Percentiles rank a stretch among this genome's conserved stretches.
Evolutionary conservation across 2,888 invertebrate genomes (phyloP).

Genomic region (Catocala sponsa): DNA sequence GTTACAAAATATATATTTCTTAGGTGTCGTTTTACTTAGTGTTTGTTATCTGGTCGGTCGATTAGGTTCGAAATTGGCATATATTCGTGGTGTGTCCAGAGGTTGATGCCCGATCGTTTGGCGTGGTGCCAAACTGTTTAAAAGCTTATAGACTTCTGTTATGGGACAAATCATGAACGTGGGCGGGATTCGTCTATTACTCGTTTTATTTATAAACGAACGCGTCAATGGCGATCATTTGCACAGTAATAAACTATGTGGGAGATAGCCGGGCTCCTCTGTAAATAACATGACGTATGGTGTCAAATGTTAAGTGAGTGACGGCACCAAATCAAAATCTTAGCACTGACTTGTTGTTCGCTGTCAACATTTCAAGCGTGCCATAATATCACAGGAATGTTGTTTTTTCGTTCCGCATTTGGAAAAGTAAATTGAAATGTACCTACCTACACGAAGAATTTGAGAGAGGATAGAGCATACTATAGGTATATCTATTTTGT

Average conservation of each 20-base stretch:
- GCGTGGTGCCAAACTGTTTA: conserved; percentile 74
- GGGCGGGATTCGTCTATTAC: conserved; percentile 27
- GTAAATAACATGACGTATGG: conserved; percentile 11
- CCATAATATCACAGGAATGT: too few species aligned
- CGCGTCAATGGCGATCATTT: conserved; percentile 24
- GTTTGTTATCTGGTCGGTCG: conserved; percentile 50
- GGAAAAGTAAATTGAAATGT: too few species aligned
- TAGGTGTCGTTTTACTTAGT: conserved; percentile 51
- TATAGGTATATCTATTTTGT: too few species aligned
- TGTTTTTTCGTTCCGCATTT: too few species aligned
- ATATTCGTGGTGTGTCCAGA: conserved; percentile 59
- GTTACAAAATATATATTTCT: conserved; percentile 45
- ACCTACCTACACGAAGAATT: too few species aligned
- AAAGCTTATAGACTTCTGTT: conserved; percentile 65
- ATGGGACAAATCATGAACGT: conserved; percentile 48
- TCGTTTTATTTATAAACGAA: conserved; percentile 27
- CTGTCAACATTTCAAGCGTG: too few species aligned
- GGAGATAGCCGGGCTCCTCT: conserved; percentile 5
- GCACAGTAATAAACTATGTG: conserved; percentile 9
- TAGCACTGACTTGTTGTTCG: conserved; percentile 8
- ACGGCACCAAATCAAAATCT: conserved; percentile 18
- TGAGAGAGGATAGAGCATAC: too few species aligned
- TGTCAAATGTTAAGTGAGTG: conserved; percentile 19
- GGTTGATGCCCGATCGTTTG: conserved; percentile 78
- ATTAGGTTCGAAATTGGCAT: conserved; percentile 57